Conservation (phyloP, 2,113 vertebrate species). For the Nannobrachium achirus region DNA sequence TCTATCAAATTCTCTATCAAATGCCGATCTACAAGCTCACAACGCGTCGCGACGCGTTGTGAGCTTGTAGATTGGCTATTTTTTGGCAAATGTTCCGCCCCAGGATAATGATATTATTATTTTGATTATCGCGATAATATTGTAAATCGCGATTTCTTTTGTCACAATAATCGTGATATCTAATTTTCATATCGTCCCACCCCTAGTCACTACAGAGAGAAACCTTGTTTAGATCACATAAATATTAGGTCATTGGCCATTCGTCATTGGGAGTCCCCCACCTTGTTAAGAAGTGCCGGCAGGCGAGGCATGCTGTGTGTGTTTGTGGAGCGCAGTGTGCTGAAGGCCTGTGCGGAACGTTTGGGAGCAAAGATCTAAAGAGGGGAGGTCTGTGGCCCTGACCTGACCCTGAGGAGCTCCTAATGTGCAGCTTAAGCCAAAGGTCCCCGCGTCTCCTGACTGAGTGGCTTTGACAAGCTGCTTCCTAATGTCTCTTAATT, state of each 20-base stretch:
- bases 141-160: too few relatives aligned
- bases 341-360: slow-evolving; percentile 66
- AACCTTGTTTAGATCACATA: slow-evolving; percentile 38
- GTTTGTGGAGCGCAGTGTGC: slow-evolving; percentile 68
- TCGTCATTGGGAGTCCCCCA: slow-evolving; percentile 54
- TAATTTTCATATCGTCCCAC: too few relatives aligned
- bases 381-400: slow-evolving; percentile 72
- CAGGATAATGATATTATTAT: too few relatives aligned
- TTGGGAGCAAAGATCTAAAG: slow-evolving; percentile 72
- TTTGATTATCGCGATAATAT: too few relatives aligned
- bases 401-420: slow-evolving; percentile 79
- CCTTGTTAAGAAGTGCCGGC: slow-evolving; percentile 59
- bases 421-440: slow-evolving; percentile 71
- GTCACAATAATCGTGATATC: too few relatives aligned
- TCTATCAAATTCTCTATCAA: too few relatives aligned
- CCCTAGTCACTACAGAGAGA: too few relatives aligned
- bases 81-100: too few relatives aligned
- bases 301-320: slow-evolving; percentile 67
- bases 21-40: too few relatives aligned
- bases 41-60: too few relatives aligned
- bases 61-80: too few relatives aligned
- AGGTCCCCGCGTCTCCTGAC: slow-evolving; percentile 69
- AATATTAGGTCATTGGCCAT: slow-evolving; percentile 38
- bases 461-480: slow-evolving; percentile 80
- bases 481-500: slow-evolving; percentile 81